phyloP scores from a whole-genome alignment of 2,113 vertebrate genomes.

The Thinocorus orbignyianus region DNA sequence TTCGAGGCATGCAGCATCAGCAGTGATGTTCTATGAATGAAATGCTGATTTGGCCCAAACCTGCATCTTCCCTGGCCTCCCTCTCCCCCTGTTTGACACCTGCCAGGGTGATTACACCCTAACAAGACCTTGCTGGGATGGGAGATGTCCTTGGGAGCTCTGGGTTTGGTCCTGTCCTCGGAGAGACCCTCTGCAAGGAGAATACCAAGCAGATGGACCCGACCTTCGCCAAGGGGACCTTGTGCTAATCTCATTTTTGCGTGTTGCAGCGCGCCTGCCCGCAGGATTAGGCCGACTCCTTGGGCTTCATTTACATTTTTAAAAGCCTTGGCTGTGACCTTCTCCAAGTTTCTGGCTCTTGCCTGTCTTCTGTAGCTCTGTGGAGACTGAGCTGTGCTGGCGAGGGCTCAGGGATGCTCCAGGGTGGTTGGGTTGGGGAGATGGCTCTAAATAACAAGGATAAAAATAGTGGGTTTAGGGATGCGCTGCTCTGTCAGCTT shows the following conservation, averaged over 20 bases:
- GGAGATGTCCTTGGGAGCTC: neutral
- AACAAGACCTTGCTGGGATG: neutral
- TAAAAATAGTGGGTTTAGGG: neutral
- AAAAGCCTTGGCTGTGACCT: neutral
- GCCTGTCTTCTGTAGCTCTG: neutral
- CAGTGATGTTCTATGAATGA: neutral
- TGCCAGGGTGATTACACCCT: fast-evolving
- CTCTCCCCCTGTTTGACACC: neutral
- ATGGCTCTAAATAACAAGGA: neutral
- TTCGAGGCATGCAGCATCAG: neutral
- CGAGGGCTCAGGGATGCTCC: neutral
- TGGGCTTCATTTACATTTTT: conserved; percentile 5
- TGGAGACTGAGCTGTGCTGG: neutral
- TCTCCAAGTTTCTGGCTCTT: neutral
- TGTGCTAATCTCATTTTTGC: neutral
- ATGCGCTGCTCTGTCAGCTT: neutral
- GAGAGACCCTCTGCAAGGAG: neutral
- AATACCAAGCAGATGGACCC: conserved; percentile 13
- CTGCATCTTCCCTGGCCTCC: neutral
- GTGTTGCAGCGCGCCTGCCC: neutral
- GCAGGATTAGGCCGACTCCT: neutral
- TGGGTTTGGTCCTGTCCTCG: neutral
- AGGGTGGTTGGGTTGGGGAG: fast-evolving
- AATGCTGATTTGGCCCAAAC: neutral
- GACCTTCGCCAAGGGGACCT: neutral